Evolutionary conservation across 2,888 invertebrate genomes (phyloP).

Genomic region (Cataglyphis albicans): DNA sequence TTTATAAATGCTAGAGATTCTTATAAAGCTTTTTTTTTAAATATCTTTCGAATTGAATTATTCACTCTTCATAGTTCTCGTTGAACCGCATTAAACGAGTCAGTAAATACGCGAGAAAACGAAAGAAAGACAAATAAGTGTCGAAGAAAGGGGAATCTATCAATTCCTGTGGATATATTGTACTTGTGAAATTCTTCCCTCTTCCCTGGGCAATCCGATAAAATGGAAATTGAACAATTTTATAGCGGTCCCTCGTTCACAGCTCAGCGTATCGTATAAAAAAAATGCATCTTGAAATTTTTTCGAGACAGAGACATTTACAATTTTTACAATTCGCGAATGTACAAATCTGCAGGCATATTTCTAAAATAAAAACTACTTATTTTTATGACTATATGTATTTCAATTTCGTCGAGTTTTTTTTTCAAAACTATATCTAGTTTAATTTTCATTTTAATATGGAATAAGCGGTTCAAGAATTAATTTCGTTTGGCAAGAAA

Average conservation of each 20-base stretch:
- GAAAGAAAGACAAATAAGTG: not conserved
- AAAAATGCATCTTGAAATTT: slow-evolving; percentile 49
- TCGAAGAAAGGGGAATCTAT: slow-evolving; percentile 55
- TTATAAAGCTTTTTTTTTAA: not conserved
- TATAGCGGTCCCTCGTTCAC: slow-evolving; percentile 61
- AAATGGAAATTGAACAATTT: slow-evolving; percentile 72
- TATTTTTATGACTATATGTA: not conserved
- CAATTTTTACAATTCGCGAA: not conserved
- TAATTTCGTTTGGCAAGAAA: not conserved
- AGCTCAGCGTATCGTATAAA: slow-evolving; percentile 40
- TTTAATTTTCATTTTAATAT: slow-evolving; percentile 6
- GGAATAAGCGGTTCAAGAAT: not conserved
- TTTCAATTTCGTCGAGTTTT: not conserved
- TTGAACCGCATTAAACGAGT: not conserved
- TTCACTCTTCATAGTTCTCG: not conserved
- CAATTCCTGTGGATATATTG: slow-evolving; percentile 62
- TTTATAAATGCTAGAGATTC: not conserved
- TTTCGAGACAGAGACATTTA: slow-evolving; percentile 11
- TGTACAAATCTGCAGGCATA: slow-evolving; percentile 9
- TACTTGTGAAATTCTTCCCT: slow-evolving; percentile 58
- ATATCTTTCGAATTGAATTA: not conserved
- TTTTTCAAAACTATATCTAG: no score
- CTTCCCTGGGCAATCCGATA: slow-evolving; percentile 54
- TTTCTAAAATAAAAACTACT: not conserved
- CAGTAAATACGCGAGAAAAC: not conserved